Evolutionary conservation across 2,888 invertebrate species (phyloP).

Genomic region (Blomia tropicalis): DNA sequence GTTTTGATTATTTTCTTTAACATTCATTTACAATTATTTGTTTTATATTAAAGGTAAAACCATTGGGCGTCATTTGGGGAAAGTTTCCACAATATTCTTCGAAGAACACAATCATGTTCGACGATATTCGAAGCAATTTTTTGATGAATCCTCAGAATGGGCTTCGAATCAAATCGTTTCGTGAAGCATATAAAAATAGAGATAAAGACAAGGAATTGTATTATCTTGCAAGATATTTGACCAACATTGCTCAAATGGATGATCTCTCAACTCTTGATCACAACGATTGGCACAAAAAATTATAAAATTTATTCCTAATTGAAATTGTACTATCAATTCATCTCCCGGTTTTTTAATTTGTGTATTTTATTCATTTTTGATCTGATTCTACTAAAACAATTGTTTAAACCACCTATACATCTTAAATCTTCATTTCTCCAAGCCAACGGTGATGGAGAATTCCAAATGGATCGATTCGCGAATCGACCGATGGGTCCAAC

Average conservation of each 20-base stretch:
- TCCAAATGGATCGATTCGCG: not conserved
- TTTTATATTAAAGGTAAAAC: slow-evolving; percentile 46
- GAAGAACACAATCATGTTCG: slow-evolving; percentile 94
- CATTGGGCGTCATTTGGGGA: slow-evolving; percentile 90
- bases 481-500: not conserved
- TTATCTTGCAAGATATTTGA: slow-evolving; percentile 58
- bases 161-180: slow-evolving; percentile 58
- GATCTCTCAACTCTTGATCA: slow-evolving; percentile 75
- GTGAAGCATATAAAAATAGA: slow-evolving; percentile 74
- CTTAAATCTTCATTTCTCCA: too few relatives aligned
- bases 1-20: slow-evolving; percentile 32
- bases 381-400: too few relatives aligned
- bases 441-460: not conserved
- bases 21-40: slow-evolving; percentile 8
- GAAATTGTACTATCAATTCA: not conserved
- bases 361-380: too few relatives aligned
- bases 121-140: slow-evolving; percentile 85
- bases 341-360: too few relatives aligned
- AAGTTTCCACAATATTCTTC: slow-evolving; percentile 70
- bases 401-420: too few relatives aligned
- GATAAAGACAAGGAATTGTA: slow-evolving; percentile 65
- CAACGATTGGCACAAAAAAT: slow-evolving; percentile 59
- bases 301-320: not conserved
- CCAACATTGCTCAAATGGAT: slow-evolving; percentile 58
- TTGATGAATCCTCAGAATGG: slow-evolving; percentile 93